These are phyloP conservation scores for Neoascia interrupta DNA, from an alignment of 2,888 invertebrate genomes.

Conservation along the genomic window DNA sequence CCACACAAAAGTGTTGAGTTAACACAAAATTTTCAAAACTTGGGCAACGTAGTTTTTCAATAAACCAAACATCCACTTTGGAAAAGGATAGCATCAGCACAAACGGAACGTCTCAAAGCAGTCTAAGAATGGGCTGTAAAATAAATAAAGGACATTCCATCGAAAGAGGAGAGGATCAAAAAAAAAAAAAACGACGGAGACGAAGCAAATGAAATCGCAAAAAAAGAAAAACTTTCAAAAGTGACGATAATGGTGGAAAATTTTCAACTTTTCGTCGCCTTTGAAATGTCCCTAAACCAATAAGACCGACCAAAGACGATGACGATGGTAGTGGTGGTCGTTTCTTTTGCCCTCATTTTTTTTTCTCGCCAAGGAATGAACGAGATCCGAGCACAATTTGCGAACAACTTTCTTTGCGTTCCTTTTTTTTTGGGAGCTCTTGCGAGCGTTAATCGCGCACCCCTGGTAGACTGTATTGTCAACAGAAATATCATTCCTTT, in stretches of 20 bases:
- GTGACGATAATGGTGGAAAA: conserved; percentile 66
- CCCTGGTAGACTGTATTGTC: conserved; percentile 39
- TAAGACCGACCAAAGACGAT: conserved; percentile 4
- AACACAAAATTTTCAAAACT: conserved; percentile 56
- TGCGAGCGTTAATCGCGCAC: conserved; percentile 44
- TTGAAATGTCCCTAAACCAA: conserved; percentile 43
- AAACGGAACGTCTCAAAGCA: conserved; percentile 13
- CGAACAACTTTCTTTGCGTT: too few species aligned
- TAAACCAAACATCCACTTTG: conserved; percentile 8
- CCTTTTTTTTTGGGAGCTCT: conserved; percentile 41
- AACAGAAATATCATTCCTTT: conserved; percentile 35
- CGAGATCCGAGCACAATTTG: too few species aligned
- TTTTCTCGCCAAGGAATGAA: conserved; percentile 13
- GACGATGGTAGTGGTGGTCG: too few species aligned
- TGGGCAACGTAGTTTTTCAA: conserved; percentile 1
- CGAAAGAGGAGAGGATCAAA: neutral
- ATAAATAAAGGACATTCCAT: conserved; percentile 30
- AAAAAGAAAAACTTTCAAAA: conserved; percentile 52
- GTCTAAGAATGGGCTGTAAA: conserved; percentile 8
- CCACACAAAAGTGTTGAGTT: conserved; percentile 62
- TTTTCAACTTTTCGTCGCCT: conserved; percentile 65
- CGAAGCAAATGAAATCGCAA: neutral
- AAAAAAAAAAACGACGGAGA: conserved; percentile 8
- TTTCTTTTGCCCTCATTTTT: too few species aligned
- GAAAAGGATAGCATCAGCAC: conserved; percentile 33